A percentile compares a stretch with the other conserved stretches of the same genome.
These are phyloP conservation scores for Trinorchestia longiramus DNA, from an alignment of 1,140 invertebrate species.

Conservation along the genomic window DNA sequence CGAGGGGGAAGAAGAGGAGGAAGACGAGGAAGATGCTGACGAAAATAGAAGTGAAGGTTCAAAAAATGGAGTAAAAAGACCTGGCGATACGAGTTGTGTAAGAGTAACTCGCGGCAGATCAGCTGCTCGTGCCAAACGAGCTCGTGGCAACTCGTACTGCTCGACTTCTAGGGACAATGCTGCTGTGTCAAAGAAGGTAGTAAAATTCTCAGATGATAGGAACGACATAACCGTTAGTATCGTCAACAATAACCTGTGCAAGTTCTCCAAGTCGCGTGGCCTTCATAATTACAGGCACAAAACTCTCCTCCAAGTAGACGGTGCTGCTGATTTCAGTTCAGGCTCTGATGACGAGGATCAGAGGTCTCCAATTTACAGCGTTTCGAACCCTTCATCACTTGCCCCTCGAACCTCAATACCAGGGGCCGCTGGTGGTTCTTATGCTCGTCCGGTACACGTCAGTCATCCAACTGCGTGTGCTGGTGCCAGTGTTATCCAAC, in stretches of 20 bases:
- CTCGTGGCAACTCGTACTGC: neutral
- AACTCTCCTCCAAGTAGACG: slow-evolving; percentile 75
- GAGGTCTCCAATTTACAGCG: neutral
- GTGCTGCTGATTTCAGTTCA: slow-evolving; percentile 74
- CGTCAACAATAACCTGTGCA: slow-evolving; percentile 66
- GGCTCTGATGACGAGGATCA: slow-evolving; percentile 55
- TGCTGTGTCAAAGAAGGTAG: slow-evolving; percentile 55
- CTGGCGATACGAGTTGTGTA: neutral
- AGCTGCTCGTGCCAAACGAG: neutral
- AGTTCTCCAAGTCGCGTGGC: slow-evolving; percentile 64
- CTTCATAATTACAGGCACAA: slow-evolving; percentile 63
- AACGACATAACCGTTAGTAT: slow-evolving; percentile 67
- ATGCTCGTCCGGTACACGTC: neutral
- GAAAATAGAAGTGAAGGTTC: neutral
- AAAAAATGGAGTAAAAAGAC: neutral
- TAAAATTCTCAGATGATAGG: slow-evolving; percentile 65
- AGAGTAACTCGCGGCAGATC: slow-evolving; percentile 19
- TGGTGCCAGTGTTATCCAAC: neutral
- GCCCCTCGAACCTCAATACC: neutral
- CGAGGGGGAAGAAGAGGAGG: slow-evolving; percentile 56
- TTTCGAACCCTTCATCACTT: neutral
- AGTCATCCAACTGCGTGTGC: neutral
- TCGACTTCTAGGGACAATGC: neutral
- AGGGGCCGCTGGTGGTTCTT: neutral
- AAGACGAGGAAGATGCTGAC: slow-evolving; percentile 59